These are phyloP conservation scores for Ptiloglossa arizonensis DNA, from an alignment of 1,140 invertebrate species.

Conservation along the genomic window DNA sequence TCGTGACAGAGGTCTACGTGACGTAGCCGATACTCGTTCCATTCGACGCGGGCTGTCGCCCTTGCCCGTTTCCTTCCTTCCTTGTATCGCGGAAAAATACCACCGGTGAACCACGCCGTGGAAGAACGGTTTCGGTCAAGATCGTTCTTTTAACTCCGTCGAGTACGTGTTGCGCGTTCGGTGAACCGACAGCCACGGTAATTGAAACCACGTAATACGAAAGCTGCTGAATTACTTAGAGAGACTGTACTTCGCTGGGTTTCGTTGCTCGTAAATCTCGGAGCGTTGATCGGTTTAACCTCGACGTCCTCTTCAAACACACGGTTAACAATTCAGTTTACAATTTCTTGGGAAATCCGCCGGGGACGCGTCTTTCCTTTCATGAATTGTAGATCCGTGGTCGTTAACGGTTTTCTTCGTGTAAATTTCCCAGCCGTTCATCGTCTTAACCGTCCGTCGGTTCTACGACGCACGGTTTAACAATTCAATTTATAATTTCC, in stretches of 20 bases:
- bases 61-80: background rate
- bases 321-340: background rate
- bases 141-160: slow-evolving; percentile 27
- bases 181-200: slow-evolving; percentile 17
- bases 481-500: background rate
- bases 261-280: background rate
- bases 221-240: background rate
- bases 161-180: slow-evolving; percentile 10
- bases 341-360: too few relatives aligned
- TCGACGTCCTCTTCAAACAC: background rate
- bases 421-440: too few relatives aligned
- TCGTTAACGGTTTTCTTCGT: too few relatives aligned
- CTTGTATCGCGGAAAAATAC: slow-evolving; percentile 43
- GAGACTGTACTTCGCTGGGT: background rate
- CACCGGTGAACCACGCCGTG: slow-evolving; percentile 10
- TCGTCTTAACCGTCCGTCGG: background rate
- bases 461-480: background rate
- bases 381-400: too few relatives aligned
- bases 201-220: slow-evolving; percentile 18
- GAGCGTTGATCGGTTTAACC: slow-evolving; percentile 1
- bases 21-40: slow-evolving; percentile 2
- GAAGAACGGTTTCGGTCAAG: slow-evolving; percentile 29
- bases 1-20: slow-evolving; percentile 28
- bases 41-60: background rate
- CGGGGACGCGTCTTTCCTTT: background rate